A percentile compares a stretch with the other conserved stretches of the same genome.
These are phyloP conservation scores for Odontomachus brunneus DNA, from an alignment of 1,140 invertebrate species.

Conservation along the genomic window DNA sequence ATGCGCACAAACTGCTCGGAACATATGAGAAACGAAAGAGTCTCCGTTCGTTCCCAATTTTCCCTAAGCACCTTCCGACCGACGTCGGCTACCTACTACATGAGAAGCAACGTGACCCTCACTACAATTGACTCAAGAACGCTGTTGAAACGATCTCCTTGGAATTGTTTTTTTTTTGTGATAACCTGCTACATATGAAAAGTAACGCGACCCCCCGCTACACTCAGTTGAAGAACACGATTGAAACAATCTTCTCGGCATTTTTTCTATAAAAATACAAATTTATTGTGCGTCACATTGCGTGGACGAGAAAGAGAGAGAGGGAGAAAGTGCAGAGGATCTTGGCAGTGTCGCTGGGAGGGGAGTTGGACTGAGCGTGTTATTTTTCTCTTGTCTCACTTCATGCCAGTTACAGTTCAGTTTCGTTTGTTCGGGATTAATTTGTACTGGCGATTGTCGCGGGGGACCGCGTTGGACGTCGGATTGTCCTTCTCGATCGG, in stretches of 20 bases:
- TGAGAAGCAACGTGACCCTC: neutral
- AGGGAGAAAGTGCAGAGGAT: neutral
- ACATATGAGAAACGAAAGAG: neutral
- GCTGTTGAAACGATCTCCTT: no score
- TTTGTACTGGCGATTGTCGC: slow-evolving; percentile 48
- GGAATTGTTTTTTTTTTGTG: slow-evolving; percentile 7
- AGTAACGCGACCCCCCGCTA: no score
- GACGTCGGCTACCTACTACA: neutral
- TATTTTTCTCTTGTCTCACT: no score
- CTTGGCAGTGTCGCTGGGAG: no score
- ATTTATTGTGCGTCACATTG: slow-evolving; percentile 43
- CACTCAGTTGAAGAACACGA: no score
- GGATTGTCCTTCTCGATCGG: slow-evolving; percentile 59
- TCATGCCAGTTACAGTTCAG: slow-evolving; percentile 24
- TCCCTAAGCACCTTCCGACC: neutral
- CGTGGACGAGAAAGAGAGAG: neutral
- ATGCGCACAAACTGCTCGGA: slow-evolving; percentile 12
- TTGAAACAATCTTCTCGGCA: no score
- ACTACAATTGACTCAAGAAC: neutral
- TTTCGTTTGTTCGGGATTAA: slow-evolving; percentile 59
- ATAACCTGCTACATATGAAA: slow-evolving; percentile 16
- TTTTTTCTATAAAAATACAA: slow-evolving; percentile 59
- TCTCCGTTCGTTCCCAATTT: neutral
- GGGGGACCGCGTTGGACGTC: slow-evolving; percentile 59
- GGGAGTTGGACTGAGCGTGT: no score